Evolutionary conservation across 2,113 vertebrate species (phyloP), one percentile per base, ranked within the genome.

Genomic region (Urocolius indicus): DNA sequence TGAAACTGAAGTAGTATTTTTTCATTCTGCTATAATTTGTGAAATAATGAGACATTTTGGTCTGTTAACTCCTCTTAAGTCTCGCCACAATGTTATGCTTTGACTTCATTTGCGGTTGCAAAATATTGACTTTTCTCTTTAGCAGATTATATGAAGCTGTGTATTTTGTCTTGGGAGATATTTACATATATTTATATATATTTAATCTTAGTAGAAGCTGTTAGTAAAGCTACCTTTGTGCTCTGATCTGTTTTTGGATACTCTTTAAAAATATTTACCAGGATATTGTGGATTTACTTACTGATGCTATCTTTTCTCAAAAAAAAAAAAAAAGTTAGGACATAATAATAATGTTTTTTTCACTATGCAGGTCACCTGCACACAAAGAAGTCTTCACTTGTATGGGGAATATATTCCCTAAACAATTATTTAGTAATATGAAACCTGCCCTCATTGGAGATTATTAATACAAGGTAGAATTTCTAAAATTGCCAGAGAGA

Each of bases 91-190:
- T 93, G 85, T 95, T 97, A 80, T 95, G 88, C 65, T 96, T 95
- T 90, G 85, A 90, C 65, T 95, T 94, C 92, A 97, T 94, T 97
- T 95, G 96, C 89, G 95, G 95, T 96, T 89, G 84, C 73, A 92
- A 95, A 96, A 96, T 95, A 96, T 95, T 96, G 93, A 92, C 95
- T 95, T 94, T 97, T 94, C 95, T 95, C 89, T 97, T 97, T 84
- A 94, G 87, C 95, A 95, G 83, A 93, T 97, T 95, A 93, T 84
- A 75, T 75, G 91, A 96, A 96, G 84, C 69, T 89, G 93, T 93
- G 89, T 95, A 94, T 92, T 97, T 96, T 97, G 91, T 96, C 94
- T 94, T 94, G 80, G 76, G 80, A 97, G 86, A 94, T 71, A 94
- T 73, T 95, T 57, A 63, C 52, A 62, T 76, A 58, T 76, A 79